Base-by-base conservation (phyloP, 2,888 invertebrate genomes). In the Cephus nigrinus region DNA sequence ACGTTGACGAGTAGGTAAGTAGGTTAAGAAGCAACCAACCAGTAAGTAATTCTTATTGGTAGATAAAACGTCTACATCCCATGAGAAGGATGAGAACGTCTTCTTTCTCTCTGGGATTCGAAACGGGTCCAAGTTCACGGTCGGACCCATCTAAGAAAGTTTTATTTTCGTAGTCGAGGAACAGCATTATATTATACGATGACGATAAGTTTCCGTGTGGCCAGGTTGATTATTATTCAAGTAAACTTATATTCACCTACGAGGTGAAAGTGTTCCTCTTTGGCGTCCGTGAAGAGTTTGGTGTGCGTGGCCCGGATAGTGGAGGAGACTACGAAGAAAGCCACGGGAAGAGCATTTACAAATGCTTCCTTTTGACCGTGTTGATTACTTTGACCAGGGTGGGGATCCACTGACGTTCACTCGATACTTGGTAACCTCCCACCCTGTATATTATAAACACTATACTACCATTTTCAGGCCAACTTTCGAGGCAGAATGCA, bases 231-330 rank as follows among this genome's bases (percentile, higher is more conserved):
- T 32, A 33, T 71, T 71, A 71, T 71, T 71, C 71, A 33, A 71
- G 71, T 71, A 71, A 71, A 71, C 32, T 71, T 71, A 71, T 71
- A 32, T 71, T 71, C 71, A 71, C 71, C 71, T 71, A 71, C 71
- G 33, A 71, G 74, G 74, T 74, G 74, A 74, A 74, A 74, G 74
- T 74, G 74, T 35, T 74, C 36, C 35, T 74, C 74, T 74, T 74
- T 15, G 74, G 71, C 5, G 30, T 32, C 35, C 74, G 23, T 55
- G 74, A 74, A 74, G 74, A 74, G 74, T 34, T 74, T 74, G 74
- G 74, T 74, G 33, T 36, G 74, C 30, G 74, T 74, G 34, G 74
- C 74, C 33, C 74, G 36, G 74, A 71, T 71, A 71, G 33, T 71
- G 31, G 23, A 31, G 32, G 71, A 32, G 33, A 15, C 71, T 31